Conservation (phyloP, 2,888 invertebrate genomes). For the Atethmia centrago region DNA sequence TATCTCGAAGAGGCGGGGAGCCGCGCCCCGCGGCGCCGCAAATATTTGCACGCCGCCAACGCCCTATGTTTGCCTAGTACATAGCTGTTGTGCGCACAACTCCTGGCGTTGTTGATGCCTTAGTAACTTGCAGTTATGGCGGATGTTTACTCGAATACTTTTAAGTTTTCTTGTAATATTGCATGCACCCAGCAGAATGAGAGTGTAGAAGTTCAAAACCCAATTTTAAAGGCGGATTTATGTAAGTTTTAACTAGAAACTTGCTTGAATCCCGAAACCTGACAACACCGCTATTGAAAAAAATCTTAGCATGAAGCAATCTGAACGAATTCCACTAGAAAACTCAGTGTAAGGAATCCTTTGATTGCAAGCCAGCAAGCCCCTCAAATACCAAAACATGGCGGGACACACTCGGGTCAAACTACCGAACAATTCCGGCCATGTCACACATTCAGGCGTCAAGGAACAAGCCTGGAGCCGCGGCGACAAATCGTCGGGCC, state of each 20-base stretch:
- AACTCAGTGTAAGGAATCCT: background rate
- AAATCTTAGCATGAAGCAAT: background rate
- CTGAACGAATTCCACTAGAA: background rate
- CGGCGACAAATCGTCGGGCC: slow-evolving; percentile 65
- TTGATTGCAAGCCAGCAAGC: slow-evolving; percentile 2
- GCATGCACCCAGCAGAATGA: background rate
- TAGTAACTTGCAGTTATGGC: slow-evolving; percentile 67
- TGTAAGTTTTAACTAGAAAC: background rate
- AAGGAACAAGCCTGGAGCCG: slow-evolving; percentile 60
- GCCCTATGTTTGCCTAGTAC: slow-evolving; percentile 81
- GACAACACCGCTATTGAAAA: background rate
- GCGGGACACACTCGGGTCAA: slow-evolving; percentile 42
- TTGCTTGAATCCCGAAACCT: background rate
- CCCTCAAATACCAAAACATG: slow-evolving; percentile 37
- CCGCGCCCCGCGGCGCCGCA: slow-evolving; percentile 72
- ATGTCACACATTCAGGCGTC: slow-evolving; percentile 59
- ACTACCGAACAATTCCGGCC: slow-evolving; percentile 47
- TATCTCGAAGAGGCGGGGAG: slow-evolving; percentile 73
- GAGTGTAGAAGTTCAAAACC: slow-evolving; percentile 5
- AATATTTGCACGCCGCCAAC: slow-evolving; percentile 79
- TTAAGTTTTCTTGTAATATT: slow-evolving; percentile 43
- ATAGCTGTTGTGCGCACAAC: slow-evolving; percentile 69
- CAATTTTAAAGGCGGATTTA: background rate
- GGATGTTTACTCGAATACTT: slow-evolving; percentile 51
- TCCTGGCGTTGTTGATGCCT: slow-evolving; percentile 73